Conservation (phyloP, 2,797 vertebrate genomes). For the Odontamblyopus rebecca region DNA sequence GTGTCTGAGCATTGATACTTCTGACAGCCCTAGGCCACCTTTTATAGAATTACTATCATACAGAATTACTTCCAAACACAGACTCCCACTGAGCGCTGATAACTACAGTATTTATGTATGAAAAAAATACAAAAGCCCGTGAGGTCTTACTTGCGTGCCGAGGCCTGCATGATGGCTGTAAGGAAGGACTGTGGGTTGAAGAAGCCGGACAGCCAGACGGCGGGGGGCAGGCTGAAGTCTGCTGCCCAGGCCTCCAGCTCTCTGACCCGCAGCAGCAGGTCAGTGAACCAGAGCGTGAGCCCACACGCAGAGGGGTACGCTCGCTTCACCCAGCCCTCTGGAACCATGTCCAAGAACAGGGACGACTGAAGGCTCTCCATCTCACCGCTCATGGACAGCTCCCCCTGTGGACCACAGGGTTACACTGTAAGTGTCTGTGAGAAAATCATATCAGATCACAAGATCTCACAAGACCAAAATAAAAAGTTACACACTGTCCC, state of each 20-base stretch:
- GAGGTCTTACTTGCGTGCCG: conserved; percentile 66
- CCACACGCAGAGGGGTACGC: conserved; percentile 90
- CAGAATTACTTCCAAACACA: too few species aligned
- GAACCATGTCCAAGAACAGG: conserved; percentile 86
- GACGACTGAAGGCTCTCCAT: conserved; percentile 91
- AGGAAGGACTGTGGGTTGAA: conserved; percentile 96
- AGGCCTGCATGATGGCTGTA: conserved; percentile 93
- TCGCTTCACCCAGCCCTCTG: conserved; percentile 84
- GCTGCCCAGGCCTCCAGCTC: conserved; percentile 89
- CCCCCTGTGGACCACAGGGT: conserved; percentile 76
- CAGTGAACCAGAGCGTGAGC: conserved; percentile 86
- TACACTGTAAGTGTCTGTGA: neutral
- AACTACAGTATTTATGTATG: neutral
- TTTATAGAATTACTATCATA: too few species aligned
- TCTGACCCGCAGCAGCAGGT: conserved; percentile 87
- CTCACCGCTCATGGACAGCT: conserved; percentile 90
- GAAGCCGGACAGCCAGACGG: conserved; percentile 91
- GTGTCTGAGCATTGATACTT: too few species aligned
- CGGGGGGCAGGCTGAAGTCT: conserved; percentile 85
- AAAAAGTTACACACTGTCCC: too few species aligned
- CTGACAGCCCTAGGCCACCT: too few species aligned
- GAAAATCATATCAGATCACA: neutral
- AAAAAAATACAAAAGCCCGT: neutral
- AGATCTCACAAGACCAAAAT: neutral
- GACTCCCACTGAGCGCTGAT: too few species aligned